A percentile compares a stretch with the other conserved stretches of the same genome.
phyloP scores from a whole-genome alignment of 2,888 invertebrate species.

The Calameuta idolon region DNA sequence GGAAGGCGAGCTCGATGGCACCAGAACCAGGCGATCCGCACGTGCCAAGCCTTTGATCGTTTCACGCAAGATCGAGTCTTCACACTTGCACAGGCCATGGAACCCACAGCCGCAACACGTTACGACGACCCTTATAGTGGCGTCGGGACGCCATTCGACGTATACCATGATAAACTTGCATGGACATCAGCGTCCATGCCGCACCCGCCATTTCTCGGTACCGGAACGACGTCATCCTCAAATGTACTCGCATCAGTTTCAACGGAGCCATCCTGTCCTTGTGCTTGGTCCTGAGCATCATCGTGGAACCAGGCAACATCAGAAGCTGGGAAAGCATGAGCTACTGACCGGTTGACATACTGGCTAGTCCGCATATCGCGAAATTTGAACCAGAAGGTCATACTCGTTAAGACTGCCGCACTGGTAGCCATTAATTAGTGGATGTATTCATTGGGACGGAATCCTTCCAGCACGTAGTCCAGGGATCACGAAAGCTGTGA shows the following conservation, averaged over 20 bases:
- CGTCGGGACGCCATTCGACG: neutral
- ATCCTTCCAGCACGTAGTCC: neutral
- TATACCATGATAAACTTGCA: neutral
- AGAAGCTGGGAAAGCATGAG: neutral
- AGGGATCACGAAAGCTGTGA: neutral
- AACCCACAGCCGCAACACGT: constrained; percentile 9
- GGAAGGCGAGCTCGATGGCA: neutral
- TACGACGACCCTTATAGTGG: neutral
- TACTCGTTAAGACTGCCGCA: neutral
- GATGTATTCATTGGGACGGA: neutral
- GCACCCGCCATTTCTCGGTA: neutral
- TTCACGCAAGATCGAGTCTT: constrained; percentile 49
- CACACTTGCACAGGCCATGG: constrained; percentile 18
- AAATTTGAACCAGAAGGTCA: neutral
- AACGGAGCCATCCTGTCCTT: neutral
- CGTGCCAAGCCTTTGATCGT: constrained; percentile 49
- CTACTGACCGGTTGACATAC: neutral
- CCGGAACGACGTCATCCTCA: neutral
- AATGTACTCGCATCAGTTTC: neutral
- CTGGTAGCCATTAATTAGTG: neutral
- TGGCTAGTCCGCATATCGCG: neutral
- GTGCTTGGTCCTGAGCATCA: neutral
- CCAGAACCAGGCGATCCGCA: constrained; percentile 15
- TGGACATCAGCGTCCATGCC: neutral
- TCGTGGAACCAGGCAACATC: neutral